These are phyloP conservation scores for Gymnogyps californianus DNA, from an alignment of 2,113 vertebrate species.

Conservation along the genomic window DNA sequence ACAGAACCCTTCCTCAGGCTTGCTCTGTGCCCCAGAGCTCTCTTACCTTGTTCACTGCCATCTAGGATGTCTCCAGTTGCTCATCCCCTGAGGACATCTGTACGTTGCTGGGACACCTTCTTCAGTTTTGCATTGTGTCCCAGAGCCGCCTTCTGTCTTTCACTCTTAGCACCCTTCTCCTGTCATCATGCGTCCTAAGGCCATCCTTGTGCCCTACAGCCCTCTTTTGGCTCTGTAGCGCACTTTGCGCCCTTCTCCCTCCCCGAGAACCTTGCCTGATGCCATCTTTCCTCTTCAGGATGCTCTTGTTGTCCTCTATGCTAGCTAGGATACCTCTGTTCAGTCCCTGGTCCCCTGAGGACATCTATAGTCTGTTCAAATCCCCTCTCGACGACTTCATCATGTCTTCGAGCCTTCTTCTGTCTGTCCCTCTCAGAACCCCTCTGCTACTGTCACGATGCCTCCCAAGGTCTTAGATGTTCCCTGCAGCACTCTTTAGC, in stretches of 20 bases:
- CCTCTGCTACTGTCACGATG: background rate
- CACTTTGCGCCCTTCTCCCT: too few relatives aligned
- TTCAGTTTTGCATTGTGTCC: background rate
- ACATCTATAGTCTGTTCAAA: background rate
- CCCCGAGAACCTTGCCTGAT: too few relatives aligned
- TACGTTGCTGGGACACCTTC: too few relatives aligned
- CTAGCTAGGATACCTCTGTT: background rate
- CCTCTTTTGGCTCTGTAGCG: too few relatives aligned
- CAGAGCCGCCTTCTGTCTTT: background rate
- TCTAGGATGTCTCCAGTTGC: too few relatives aligned
- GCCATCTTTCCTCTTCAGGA: background rate
- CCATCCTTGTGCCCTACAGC: too few relatives aligned
- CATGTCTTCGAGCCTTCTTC: background rate
- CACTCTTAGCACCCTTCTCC: background rate
- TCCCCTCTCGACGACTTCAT: background rate
- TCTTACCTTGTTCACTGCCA: too few relatives aligned
- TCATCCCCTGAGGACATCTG: too few relatives aligned
- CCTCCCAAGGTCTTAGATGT: background rate
- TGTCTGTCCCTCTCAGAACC: background rate
- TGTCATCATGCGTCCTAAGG: background rate
- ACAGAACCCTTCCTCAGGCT: too few relatives aligned
- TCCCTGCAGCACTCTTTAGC: background rate
- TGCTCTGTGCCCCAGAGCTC: too few relatives aligned
- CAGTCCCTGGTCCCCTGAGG: background rate
- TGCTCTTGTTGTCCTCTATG: background rate